These are phyloP conservation scores for Macroteleia sp. DNA, from an alignment of 2,888 invertebrate genomes.

Conservation along the genomic window DNA sequence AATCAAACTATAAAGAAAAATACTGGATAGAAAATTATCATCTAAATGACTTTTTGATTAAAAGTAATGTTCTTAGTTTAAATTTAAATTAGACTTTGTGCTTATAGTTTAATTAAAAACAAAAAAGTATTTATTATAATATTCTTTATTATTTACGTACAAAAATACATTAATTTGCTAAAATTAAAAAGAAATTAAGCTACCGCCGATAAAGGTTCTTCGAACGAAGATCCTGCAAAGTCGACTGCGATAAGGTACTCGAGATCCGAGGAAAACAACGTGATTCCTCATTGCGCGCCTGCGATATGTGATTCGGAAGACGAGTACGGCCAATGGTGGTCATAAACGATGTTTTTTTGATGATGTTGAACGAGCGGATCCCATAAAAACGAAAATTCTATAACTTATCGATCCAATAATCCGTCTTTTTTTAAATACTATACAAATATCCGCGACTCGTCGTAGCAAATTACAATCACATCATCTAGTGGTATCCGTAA, in stretches of 20 bases:
- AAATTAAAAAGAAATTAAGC: slow-evolving; percentile 52
- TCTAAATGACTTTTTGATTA: too few species aligned
- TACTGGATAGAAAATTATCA: too few species aligned
- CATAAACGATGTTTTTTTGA: not conserved
- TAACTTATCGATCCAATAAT: slow-evolving; percentile 18
- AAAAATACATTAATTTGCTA: slow-evolving; percentile 62
- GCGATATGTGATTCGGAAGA: slow-evolving; percentile 41
- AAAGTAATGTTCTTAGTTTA: too few species aligned
- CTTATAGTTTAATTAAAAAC: too few species aligned
- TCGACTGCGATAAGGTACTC: slow-evolving; percentile 62
- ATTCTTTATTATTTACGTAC: slow-evolving; percentile 55
- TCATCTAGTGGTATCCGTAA: slow-evolving; percentile 22
- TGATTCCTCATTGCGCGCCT: slow-evolving; percentile 55
- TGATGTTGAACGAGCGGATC: slow-evolving; percentile 18
- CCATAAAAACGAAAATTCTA: slow-evolving; percentile 2
- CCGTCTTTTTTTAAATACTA: slow-evolving; percentile 28
- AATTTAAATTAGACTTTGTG: too few species aligned
- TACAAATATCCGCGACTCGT: slow-evolving; percentile 47
- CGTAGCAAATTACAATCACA: slow-evolving; percentile 23
- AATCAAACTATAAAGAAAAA: too few species aligned
- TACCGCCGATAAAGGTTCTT: slow-evolving; percentile 42
- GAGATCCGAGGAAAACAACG: slow-evolving; percentile 58
- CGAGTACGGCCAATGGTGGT: slow-evolving; percentile 49
- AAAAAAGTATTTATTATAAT: not conserved
- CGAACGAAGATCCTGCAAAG: slow-evolving; percentile 9